Percentiles rank a stretch among this genome's conserved stretches.
Conservation (phyloP, 1,140 invertebrate species). For the Gryllus bimaculatus region DNA sequence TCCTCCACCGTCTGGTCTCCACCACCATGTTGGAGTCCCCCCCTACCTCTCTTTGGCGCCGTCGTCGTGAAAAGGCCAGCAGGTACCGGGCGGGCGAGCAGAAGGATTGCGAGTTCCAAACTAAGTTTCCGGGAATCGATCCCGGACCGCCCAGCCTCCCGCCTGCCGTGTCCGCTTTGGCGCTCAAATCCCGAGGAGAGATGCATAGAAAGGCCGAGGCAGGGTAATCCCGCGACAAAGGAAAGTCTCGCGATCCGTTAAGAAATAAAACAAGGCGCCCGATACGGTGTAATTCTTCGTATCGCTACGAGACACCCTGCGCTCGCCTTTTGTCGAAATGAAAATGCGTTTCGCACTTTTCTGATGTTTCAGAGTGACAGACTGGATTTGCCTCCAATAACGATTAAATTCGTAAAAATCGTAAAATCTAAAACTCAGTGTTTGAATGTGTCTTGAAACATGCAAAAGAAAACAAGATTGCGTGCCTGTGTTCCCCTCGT, state of each 20-base stretch:
- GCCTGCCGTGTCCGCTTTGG: not conserved
- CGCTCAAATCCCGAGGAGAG: not conserved
- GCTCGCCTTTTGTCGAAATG: too few relatives aligned
- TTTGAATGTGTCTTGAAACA: too few relatives aligned
- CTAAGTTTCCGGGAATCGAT: conserved; percentile 3
- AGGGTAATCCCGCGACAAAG: not conserved
- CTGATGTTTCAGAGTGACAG: too few relatives aligned
- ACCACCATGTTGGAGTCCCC: not conserved
- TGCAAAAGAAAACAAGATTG: too few relatives aligned
- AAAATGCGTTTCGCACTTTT: too few relatives aligned
- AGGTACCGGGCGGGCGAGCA: not conserved
- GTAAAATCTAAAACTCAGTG: too few relatives aligned
- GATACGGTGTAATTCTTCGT: too few relatives aligned
- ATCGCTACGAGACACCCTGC: too few relatives aligned
- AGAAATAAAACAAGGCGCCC: not conserved
- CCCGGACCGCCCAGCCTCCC: too few relatives aligned
- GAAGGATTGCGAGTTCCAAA: not conserved
- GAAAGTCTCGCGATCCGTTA: not conserved
- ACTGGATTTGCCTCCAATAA: too few relatives aligned
- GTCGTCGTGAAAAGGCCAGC: not conserved
- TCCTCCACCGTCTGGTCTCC: not conserved
- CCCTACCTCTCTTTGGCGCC: not conserved
- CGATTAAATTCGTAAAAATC: too few relatives aligned
- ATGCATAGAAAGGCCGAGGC: not conserved
- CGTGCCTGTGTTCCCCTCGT: too few relatives aligned